Conservation (phyloP, 2,113 vertebrate genomes). For the Dromaius novaehollandiae region DNA sequence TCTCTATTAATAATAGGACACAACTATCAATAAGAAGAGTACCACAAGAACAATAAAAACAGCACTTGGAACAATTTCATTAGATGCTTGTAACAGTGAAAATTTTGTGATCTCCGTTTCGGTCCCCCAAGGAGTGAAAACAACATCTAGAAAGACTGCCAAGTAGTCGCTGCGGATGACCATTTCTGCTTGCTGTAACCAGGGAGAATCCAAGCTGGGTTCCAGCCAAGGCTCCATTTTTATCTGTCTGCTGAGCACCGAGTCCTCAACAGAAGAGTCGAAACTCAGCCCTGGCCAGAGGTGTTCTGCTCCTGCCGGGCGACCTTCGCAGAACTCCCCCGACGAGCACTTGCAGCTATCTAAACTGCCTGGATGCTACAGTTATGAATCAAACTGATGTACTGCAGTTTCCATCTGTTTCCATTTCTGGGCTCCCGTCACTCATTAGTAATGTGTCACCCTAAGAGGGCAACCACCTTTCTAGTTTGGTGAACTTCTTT, state of each 20-base stretch:
- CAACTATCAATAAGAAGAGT: not conserved
- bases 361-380: not conserved
- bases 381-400: not conserved
- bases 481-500: not conserved
- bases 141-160: not conserved
- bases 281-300: not conserved
- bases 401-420: not conserved
- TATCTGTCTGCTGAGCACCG: not conserved
- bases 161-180: not conserved
- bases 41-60: not conserved
- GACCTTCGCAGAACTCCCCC: not conserved
- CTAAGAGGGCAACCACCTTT: not conserved
- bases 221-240: not conserved
- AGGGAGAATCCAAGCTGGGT: not conserved
- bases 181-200: not conserved
- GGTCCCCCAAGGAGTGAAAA: not conserved
- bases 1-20: not conserved
- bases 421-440: not conserved
- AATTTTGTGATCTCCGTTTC: not conserved
- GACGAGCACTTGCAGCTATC: constrained; percentile 8
- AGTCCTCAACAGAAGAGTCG: not conserved
- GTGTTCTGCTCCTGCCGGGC: not conserved
- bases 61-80: not conserved
- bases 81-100: not conserved
- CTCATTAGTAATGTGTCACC: not conserved